phyloP scores from a whole-genome alignment of 2,113 vertebrate genomes.

The Mastomys natalensis region DNA sequence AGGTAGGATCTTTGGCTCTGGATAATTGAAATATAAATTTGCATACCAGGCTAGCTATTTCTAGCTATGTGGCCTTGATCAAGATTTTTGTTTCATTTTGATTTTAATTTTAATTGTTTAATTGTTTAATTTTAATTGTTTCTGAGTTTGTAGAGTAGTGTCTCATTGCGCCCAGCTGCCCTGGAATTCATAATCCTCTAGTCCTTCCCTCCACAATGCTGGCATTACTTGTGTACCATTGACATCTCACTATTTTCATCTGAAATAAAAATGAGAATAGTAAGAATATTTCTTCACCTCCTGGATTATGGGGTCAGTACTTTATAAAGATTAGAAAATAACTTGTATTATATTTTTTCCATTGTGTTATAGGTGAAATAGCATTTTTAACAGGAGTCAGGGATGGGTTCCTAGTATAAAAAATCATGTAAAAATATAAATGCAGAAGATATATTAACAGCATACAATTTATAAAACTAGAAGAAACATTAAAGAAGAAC shows the following conservation, averaged over 20 bases:
- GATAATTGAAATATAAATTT: slow-evolving; percentile 13
- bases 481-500: neutral
- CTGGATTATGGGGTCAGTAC: neutral
- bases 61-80: neutral
- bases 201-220: neutral
- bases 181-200: neutral
- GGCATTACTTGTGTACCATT: neutral
- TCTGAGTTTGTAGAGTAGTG: neutral
- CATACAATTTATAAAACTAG: neutral
- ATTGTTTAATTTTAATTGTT: neutral
- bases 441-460: neutral
- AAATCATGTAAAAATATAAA: neutral
- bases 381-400: neutral
- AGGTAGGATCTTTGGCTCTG: neutral
- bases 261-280: neutral
- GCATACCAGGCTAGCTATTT: neutral
- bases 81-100: neutral
- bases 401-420: neutral
- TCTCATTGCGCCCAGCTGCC: neutral
- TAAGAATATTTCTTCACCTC: slow-evolving; percentile 1
- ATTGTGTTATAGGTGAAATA: no score
- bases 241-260: neutral
- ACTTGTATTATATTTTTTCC: no score
- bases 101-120: neutral
- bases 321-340: slow-evolving; percentile 2